Percentiles rank a stretch among this genome's conserved stretches.
phyloP scores from a whole-genome alignment of 2,113 vertebrate species.

The Lagopus leucura region DNA sequence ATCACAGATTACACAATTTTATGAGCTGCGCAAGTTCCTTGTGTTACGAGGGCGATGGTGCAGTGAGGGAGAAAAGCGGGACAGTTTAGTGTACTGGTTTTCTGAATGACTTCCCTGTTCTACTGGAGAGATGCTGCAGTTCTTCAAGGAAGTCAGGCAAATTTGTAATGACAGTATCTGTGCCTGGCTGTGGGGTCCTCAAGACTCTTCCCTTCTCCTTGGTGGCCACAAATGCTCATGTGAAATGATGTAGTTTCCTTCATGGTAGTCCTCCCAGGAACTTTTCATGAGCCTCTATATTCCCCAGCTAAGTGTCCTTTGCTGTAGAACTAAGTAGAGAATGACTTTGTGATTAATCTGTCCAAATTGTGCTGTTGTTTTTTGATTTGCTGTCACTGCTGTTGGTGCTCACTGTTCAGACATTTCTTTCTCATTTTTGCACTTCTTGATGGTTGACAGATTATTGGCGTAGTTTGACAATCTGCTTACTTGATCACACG shows the following conservation, averaged over 20 bases:
- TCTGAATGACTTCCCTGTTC: neutral
- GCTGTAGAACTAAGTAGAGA: neutral
- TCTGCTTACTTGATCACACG: neutral
- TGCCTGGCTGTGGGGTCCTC: fast-evolving
- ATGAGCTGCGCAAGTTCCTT: neutral
- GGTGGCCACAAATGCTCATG: neutral
- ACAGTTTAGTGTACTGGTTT: neutral
- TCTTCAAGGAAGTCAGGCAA: neutral
- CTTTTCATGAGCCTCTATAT: neutral
- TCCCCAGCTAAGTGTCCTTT: neutral
- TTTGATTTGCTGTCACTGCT: neutral
- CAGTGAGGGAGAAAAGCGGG: neutral
- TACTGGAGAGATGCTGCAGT: neutral
- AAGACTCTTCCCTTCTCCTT: neutral
- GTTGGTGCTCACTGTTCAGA: neutral
- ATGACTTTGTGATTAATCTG: neutral
- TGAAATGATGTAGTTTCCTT: neutral
- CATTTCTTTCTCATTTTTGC: neutral
- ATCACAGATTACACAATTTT: neutral
- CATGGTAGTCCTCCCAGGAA: neutral
- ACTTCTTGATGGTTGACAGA: neutral
- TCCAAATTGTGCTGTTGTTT: neutral
- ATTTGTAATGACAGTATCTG: neutral
- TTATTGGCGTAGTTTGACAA: neutral
- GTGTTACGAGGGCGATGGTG: neutral